These are phyloP conservation scores for Bathynomus jamesi DNA, from an alignment of 1,140 invertebrate genomes.

Conservation along the genomic window DNA sequence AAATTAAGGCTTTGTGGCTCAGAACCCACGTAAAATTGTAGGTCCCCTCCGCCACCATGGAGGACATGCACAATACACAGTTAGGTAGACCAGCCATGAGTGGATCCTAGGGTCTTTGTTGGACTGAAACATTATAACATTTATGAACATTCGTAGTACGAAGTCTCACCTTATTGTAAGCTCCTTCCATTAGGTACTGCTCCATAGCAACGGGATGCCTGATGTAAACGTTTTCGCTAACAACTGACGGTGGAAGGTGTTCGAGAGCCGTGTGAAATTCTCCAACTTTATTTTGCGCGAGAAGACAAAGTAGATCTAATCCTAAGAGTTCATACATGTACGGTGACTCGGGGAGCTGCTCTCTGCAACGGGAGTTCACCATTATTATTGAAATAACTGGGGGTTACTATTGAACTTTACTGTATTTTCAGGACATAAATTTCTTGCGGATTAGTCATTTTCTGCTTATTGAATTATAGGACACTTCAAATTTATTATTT, in stretches of 20 bases:
- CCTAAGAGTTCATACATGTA: conserved; percentile 93
- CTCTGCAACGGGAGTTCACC: conserved; percentile 1
- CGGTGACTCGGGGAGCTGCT: conserved; percentile 76
- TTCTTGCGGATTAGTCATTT: neutral
- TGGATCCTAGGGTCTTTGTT: no score
- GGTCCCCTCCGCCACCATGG: no score
- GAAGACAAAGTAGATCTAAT: conserved; percentile 87
- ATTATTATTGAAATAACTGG: no score
- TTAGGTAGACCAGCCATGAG: no score
- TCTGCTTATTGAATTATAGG: conserved; percentile 1
- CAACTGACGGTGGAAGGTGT: conserved; percentile 80
- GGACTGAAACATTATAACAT: no score
- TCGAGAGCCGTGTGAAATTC: conserved; percentile 99
- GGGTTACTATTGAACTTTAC: no score
- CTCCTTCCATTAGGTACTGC: conserved; percentile 98
- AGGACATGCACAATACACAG: no score
- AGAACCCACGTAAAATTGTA: no score
- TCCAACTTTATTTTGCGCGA: conserved; percentile 92
- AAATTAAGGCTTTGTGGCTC: no score
- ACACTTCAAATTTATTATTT: neutral
- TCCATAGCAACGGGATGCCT: conserved; percentile 90
- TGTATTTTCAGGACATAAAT: neutral
- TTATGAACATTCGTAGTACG: no score
- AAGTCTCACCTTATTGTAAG: conserved; percentile 91
- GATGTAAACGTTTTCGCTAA: conserved; percentile 91